Conservation (phyloP, 1,140 invertebrate species). For the Ceratina japonica region DNA sequence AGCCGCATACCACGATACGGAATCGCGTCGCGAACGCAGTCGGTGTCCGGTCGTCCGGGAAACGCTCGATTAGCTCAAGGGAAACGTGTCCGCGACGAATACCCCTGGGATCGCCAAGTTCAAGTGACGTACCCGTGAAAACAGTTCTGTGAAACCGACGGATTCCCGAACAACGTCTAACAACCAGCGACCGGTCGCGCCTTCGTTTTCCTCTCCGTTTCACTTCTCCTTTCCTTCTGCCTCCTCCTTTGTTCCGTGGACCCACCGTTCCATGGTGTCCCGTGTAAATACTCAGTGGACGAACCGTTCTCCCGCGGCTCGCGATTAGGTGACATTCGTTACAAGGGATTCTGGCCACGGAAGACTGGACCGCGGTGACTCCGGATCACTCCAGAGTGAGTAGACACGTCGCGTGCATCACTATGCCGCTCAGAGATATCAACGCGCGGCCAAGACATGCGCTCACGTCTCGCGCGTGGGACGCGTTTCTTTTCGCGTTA, state of each 20-base stretch:
- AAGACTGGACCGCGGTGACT: background rate
- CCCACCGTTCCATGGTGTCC: background rate
- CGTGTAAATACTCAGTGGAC: conserved; percentile 15
- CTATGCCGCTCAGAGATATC: conserved; percentile 39
- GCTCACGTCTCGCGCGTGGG: background rate
- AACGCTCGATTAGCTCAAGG: conserved; percentile 41
- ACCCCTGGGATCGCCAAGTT: background rate
- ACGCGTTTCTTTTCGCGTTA: conserved; percentile 3
- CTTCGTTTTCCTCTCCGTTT: conserved; percentile 37
- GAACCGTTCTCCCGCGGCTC: no score
- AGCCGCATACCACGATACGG: conserved; percentile 75
- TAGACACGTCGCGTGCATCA: background rate
- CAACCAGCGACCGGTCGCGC: background rate
- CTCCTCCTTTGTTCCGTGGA: conserved; percentile 26
- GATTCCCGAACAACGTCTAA: background rate
- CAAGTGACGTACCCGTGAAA: conserved; percentile 22
- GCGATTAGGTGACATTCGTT: no score
- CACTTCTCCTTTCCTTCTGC: conserved; percentile 39
- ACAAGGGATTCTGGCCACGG: background rate
- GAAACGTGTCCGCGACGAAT: background rate
- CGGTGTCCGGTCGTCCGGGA: conserved; percentile 61
- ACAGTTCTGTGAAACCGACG: background rate
- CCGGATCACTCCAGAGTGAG: background rate
- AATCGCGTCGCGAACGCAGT: conserved; percentile 62
- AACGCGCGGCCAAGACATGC: conserved; percentile 27